Evolutionary conservation across 2,888 invertebrate species (phyloP).

Genomic region (Gari tellinella): DNA sequence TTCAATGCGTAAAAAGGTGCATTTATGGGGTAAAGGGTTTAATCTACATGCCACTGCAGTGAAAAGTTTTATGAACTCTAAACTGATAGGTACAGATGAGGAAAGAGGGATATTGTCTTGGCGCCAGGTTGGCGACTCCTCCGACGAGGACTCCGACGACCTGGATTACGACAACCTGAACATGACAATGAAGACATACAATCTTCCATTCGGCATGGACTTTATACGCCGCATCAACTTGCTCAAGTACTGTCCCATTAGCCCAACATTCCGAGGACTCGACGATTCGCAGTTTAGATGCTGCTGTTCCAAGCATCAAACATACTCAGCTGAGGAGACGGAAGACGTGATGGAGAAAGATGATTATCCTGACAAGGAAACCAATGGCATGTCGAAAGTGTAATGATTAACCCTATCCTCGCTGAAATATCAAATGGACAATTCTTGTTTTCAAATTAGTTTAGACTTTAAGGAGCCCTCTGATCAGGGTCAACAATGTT

Average conservation of each 20-base stretch:
- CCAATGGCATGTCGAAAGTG: no score
- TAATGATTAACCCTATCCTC: no score
- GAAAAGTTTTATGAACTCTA: no score
- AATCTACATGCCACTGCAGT: no score
- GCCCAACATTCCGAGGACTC: slow-evolving; percentile 54
- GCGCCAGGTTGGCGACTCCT: slow-evolving; percentile 40
- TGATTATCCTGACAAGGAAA: background rate
- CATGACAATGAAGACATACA: slow-evolving; percentile 55
- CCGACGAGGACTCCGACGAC: slow-evolving; percentile 23
- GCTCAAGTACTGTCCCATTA: slow-evolving; percentile 54
- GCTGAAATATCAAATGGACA: no score
- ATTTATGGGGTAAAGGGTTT: no score
- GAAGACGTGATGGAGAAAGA: background rate
- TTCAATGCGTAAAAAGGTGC: no score
- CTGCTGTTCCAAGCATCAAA: background rate
- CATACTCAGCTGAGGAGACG: background rate
- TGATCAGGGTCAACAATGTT: no score
- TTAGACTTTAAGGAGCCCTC: no score
- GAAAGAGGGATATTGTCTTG: slow-evolving; percentile 61
- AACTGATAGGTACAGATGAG: slow-evolving; percentile 52
- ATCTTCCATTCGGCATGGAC: slow-evolving; percentile 56
- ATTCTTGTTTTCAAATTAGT: no score
- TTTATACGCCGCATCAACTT: slow-evolving; percentile 38
- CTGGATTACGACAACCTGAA: slow-evolving; percentile 21
- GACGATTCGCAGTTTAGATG: slow-evolving; percentile 16